Conservation (phyloP, 2,888 invertebrate genomes). For the Conistra vaccinii region DNA sequence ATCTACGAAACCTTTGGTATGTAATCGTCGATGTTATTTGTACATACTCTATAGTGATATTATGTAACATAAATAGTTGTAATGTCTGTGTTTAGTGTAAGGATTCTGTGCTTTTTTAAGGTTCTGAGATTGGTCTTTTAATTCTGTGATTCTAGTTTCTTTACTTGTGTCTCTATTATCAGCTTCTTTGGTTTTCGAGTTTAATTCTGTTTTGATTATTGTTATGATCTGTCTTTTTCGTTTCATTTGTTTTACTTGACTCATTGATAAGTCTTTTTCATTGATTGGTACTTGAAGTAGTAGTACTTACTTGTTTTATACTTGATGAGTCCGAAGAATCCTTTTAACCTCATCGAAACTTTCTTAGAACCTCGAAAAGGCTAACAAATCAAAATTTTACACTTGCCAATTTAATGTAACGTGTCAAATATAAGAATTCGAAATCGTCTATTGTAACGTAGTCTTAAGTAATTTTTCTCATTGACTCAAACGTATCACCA, state of each 20-base stretch:
- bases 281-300: too few species aligned
- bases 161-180: background rate
- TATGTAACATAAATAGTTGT: conserved; percentile 62
- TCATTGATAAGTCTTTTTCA: background rate
- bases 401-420: conserved; percentile 67
- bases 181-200: background rate
- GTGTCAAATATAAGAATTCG: conserved; percentile 64
- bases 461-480: conserved; percentile 65
- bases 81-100: conserved; percentile 53
- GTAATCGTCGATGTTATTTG: conserved; percentile 68
- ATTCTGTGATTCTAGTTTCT: background rate
- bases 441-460: conserved; percentile 62
- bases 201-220: background rate
- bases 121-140: conserved; percentile 13
- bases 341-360: background rate
- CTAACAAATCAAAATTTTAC: conserved; percentile 56
- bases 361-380: conserved; percentile 35
- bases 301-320: background rate
- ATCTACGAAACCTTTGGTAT: conserved; percentile 56
- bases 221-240: background rate
- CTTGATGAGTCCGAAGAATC: background rate
- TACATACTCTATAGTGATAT: conserved; percentile 74
- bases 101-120: conserved; percentile 28
- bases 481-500: conserved; percentile 71
- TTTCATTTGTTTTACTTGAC: background rate